Evolutionary conservation across 2,797 vertebrate species (phyloP).

Genomic region (Myiothlypis coronata): DNA sequence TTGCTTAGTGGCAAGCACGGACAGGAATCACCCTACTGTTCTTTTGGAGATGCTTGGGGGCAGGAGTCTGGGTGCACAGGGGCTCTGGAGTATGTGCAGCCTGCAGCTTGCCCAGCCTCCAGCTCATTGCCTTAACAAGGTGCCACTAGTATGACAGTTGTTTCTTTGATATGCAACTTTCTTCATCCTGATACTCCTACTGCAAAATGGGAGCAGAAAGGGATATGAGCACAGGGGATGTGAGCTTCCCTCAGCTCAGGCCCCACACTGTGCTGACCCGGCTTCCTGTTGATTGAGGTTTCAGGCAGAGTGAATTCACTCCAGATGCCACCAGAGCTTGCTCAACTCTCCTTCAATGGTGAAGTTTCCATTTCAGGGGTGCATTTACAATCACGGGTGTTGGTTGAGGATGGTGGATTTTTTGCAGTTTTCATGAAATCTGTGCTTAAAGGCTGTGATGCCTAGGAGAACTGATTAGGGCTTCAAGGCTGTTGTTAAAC

Average conservation of each 20-base stretch:
- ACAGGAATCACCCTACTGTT: neutral
- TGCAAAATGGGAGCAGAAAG: neutral
- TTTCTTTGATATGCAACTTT: neutral
- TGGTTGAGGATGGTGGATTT: neutral
- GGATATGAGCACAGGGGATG: neutral
- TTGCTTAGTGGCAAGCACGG: neutral
- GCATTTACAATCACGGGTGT: neutral
- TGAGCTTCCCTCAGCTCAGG: neutral
- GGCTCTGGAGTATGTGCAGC: neutral
- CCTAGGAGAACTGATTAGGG: neutral
- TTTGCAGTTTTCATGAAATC: neutral
- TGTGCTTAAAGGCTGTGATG: neutral
- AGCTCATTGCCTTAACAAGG: neutral
- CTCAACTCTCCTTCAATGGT: neutral
- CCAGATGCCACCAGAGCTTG: neutral
- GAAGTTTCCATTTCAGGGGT: neutral
- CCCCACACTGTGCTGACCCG: neutral
- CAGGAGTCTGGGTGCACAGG: neutral
- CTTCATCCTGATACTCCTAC: neutral
- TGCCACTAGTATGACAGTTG: neutral
- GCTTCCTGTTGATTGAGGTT: neutral
- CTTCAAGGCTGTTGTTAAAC: neutral
- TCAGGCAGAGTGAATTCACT: neutral
- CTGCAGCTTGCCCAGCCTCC: neutral
- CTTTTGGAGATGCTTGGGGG: neutral